Evolutionary conservation across 2,797 vertebrate species (phyloP).

Genomic region (Miichthys miiuy): DNA sequence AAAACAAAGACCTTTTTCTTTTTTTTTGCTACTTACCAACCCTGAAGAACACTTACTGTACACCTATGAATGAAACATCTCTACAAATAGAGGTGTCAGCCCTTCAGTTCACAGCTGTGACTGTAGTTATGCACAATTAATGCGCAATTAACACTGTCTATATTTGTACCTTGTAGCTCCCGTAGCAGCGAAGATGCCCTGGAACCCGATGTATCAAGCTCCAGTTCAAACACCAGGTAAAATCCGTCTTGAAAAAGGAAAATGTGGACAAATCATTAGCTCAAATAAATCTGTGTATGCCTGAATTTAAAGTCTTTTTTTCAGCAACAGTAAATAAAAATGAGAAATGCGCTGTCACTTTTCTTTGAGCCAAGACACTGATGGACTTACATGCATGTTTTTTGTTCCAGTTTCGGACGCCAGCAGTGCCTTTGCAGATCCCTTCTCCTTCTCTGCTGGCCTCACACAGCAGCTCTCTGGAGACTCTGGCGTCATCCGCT

Average conservation of each 20-base stretch:
- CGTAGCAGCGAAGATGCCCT: constrained; percentile 65
- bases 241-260: background rate
- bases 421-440: constrained; percentile 61
- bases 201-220: constrained; percentile 63
- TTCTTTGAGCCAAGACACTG: background rate
- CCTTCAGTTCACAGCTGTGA: constrained; percentile 1
- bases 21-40: background rate
- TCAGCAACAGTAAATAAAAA: background rate
- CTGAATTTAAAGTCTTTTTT: background rate
- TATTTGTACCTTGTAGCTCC: constrained; percentile 56
- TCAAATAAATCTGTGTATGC: too few relatives aligned
- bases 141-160: constrained; percentile 4
- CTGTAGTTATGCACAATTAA: background rate
- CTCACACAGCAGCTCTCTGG: constrained; percentile 88
- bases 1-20: background rate
- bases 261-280: background rate
- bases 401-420: constrained; percentile 63
- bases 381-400: background rate
- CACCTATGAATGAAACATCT: background rate
- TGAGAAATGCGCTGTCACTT: background rate
- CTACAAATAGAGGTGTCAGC: constrained; percentile 11
- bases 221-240: constrained; percentile 76
- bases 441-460: constrained; percentile 95
- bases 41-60: background rate
- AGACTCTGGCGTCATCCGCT: constrained; percentile 89